A percentile compares a stretch with the other conserved stretches of the same genome.
These are phyloP conservation scores for Meloidogyne hapla DNA, from an alignment of 1,140 invertebrate species.

Conservation along the genomic window DNA sequence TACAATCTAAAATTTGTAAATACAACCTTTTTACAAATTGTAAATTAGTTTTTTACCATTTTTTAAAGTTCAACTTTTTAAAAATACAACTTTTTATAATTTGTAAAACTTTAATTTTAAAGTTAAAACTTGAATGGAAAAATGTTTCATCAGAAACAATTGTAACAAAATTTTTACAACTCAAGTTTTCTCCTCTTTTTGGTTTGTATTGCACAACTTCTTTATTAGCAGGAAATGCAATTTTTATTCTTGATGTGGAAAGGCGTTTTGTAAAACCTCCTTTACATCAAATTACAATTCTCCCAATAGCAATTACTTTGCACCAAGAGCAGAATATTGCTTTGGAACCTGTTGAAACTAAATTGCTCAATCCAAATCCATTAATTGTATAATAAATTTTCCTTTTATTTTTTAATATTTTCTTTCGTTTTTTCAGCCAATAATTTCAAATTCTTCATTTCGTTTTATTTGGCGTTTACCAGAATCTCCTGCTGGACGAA, in stretches of 20 bases:
- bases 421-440: slow-evolving; percentile 40
- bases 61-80: background rate
- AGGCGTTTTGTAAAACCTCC: background rate
- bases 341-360: slow-evolving; percentile 26
- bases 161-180: slow-evolving; percentile 8
- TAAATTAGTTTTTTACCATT: background rate
- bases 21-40: background rate
- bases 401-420: background rate
- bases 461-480: slow-evolving; percentile 48
- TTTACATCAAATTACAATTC: background rate
- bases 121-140: slow-evolving; percentile 4
- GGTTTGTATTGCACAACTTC: slow-evolving; percentile 18
- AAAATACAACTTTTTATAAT: background rate
- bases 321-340: slow-evolving; percentile 31
- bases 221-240: slow-evolving; percentile 12
- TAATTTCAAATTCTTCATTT: slow-evolving; percentile 45
- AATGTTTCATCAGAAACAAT: background rate
- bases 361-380: slow-evolving; percentile 36
- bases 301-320: slow-evolving; percentile 37
- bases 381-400: slow-evolving; percentile 33
- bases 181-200: slow-evolving; percentile 19
- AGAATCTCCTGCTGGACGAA: slow-evolving; percentile 14
- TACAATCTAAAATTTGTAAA: background rate
- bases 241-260: slow-evolving; percentile 18
- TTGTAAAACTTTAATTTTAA: background rate